Base-by-base conservation (phyloP, 1,140 invertebrate genomes). In the Drosophila parabipectinata region DNA sequence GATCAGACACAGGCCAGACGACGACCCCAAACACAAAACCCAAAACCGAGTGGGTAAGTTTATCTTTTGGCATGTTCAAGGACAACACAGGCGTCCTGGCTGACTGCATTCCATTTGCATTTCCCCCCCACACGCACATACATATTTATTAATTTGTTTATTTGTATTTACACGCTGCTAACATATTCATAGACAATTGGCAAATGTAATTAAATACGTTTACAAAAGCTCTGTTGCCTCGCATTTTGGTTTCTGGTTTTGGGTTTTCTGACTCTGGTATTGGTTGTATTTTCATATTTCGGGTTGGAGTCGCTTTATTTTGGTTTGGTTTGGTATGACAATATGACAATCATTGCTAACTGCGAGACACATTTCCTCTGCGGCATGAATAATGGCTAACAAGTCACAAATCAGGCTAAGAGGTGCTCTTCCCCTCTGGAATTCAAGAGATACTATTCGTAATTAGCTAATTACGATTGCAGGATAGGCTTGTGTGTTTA, bases 121-220 rank as follows among this genome's bases (percentile, higher is more conserved):
- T 21, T 47, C n/a, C 26, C 26, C 5, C 6, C 51, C 53, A 41
- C 54, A 67, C 71, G 63, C 63, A 74, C 54, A 63, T 78, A 72
- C 68, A 77, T 85, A 85, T 87, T 85, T 85, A 85, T 82, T 88
- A 87, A 87, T 88, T 88, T 82, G 80, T 84, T 60, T 76, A 55
- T 79, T 69, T 56, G 60, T 87, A 73, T 88, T 88, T 88, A 79
- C 79, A 88, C 84, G 60, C 72, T 88, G 83, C 84, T 83, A 88
- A 88, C 83, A 88, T 88, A 88, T 88, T 88, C 83, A 88, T 88
- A 88, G 83, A 88, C 83, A 88, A 88, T 88, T 88, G 83, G 72
- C 77, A 88, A 88, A 88, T 88, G 83, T 88, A 88, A 88, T 88
- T 88, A 88, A 88, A 88, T 88, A 88, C 83, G 76, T 82, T 83